Evolutionary conservation across 1,140 invertebrate species (phyloP), one percentile per base, ranked within the genome.

Genomic region (Lordiphosa stackelbergi): DNA sequence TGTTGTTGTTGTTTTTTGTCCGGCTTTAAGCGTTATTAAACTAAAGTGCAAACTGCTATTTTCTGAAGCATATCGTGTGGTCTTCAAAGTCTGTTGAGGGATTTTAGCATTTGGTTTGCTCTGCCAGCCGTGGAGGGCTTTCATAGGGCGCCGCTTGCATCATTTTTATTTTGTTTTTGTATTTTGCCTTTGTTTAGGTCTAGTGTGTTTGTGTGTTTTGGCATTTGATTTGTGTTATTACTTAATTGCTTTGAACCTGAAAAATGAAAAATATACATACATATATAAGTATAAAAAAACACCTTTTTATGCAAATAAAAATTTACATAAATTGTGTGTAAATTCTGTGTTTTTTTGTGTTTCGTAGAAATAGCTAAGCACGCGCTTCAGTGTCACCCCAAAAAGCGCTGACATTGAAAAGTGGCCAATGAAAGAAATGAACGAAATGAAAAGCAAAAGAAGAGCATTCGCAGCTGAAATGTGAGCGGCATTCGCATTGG

Each of bases 231-330:
- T 79, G 75, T 79, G 73, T 81, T 79, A 75, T 79, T 75, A 79
- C 75, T 79, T 79, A 79, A 79, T 79, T 75, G 75, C 75, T 81
- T 79, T 79, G 75, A 79, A 79, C 75, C 75, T 79, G 75, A 79
- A 79, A 79, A 31, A 31, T 31, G 0, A 7, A 31, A 31, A 31
- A 31, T 8, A 8, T 31, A 31, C 3, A 24, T 3, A 31, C 24
- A 31, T 1, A 31, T 1, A 31, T 1, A 31, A 31, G 5, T 8
- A 31, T 3, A 8, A 31, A 31, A 8, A 31, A 8, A 31, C 28
- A 31, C 7, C 28, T 31, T 31, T 31, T 31, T 31, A 31, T 31
- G 28, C 28, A 8, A 31, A 31, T 31, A 7, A 31, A 31, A 31
- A 31, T 31, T 31, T 31, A 31, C 28, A 31, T 31, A 31, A 31